Conservation (phyloP, 1,140 invertebrate genomes). For the Vanessa atalanta region DNA sequence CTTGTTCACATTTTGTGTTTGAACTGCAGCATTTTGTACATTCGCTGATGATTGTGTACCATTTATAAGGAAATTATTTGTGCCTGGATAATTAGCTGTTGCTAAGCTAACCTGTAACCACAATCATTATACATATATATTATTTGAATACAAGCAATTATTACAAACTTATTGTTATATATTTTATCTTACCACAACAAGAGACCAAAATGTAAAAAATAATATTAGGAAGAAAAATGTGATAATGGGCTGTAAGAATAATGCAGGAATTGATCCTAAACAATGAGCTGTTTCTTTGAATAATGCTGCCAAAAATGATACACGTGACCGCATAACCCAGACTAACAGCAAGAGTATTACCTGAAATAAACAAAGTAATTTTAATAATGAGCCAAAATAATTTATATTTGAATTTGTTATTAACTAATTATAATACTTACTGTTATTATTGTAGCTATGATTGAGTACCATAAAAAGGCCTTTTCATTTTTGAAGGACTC, state of each 20-base stretch:
- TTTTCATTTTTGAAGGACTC: conserved; percentile 93
- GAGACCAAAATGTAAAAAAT: conserved; percentile 93
- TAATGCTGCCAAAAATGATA: conserved; percentile 89
- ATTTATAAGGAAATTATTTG: conserved; percentile 72
- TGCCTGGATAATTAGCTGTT: conserved; percentile 56
- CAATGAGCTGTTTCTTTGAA: conserved; percentile 94
- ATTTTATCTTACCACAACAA: conserved; percentile 86
- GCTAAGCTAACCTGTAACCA: conserved; percentile 46
- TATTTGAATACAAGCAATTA: conserved; percentile 2
- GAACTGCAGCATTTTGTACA: conserved; percentile 51
- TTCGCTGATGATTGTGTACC: conserved; percentile 49
- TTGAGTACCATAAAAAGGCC: conserved; percentile 91
- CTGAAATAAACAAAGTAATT: conserved; percentile 79
- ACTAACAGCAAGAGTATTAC: conserved; percentile 90
- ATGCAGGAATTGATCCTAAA: conserved; percentile 89
- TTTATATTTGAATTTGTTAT: neutral
- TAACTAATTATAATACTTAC: conserved; percentile 78
- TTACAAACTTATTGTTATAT: neutral
- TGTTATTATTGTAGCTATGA: conserved; percentile 93
- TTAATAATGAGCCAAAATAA: conserved; percentile 7
- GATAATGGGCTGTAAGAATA: conserved; percentile 93
- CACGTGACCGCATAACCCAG: conserved; percentile 89
- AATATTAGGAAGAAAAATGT: conserved; percentile 89
- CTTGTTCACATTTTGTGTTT: conserved; percentile 55
- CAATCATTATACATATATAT: conserved; percentile 15